Conservation (phyloP, 2,888 invertebrate genomes). For the Clepsis dumicolana region DNA sequence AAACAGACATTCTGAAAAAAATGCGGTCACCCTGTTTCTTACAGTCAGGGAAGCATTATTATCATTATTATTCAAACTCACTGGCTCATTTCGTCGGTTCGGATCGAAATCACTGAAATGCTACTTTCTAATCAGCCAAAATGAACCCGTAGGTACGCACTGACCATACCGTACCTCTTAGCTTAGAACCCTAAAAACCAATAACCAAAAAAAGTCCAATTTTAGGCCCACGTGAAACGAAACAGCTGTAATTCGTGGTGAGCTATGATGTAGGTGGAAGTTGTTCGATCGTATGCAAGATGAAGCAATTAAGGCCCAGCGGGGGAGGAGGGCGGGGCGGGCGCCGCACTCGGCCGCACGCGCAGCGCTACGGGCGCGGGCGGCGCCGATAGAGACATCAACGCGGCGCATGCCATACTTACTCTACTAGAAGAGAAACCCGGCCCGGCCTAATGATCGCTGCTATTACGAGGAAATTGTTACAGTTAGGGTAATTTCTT, state of each 20-base stretch:
- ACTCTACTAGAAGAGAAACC: conserved; percentile 54
- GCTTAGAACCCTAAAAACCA: neutral
- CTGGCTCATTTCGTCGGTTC: no score
- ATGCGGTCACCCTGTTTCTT: no score
- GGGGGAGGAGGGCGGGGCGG: conserved; percentile 62
- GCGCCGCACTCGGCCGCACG: conserved; percentile 76
- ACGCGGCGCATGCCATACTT: conserved; percentile 59
- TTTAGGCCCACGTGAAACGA: conserved; percentile 49
- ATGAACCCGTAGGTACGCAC: no score
- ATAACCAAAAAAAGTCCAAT: conserved; percentile 34
- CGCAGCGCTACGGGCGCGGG: conserved; percentile 61
- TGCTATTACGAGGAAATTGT: conserved; percentile 40
- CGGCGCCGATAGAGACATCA: conserved; percentile 84
- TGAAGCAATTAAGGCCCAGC: conserved; percentile 84
- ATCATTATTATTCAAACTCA: no score
- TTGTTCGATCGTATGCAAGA: conserved; percentile 78
- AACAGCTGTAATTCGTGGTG: conserved; percentile 65
- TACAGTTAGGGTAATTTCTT: neutral
- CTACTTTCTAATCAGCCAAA: neutral
- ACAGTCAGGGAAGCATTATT: no score
- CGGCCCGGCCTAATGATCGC: conserved; percentile 42
- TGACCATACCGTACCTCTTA: neutral
- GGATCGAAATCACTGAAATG: neutral
- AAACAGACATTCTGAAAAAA: no score
- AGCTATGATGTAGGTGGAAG: conserved; percentile 70